These are phyloP conservation scores for Spatula clypeata DNA, from an alignment of 2,797 vertebrate species.

Conservation along the genomic window DNA sequence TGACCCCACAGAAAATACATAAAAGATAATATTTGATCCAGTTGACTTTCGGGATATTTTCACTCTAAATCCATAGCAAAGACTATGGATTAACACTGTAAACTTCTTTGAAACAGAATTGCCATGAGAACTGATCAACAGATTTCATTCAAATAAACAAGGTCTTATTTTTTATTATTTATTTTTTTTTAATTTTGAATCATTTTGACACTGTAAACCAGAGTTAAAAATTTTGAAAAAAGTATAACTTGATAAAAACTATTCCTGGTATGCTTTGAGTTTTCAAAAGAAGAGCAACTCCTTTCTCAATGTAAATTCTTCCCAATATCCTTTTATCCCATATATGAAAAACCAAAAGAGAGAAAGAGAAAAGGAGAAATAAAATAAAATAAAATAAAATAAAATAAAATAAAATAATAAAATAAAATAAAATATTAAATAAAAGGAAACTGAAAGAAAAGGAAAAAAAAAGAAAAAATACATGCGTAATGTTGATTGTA, in stretches of 20 bases:
- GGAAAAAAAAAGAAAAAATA: fast-evolving
- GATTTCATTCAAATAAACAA: background rate
- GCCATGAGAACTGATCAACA: background rate
- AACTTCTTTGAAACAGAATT: conserved; percentile 7
- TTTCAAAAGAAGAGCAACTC: background rate
- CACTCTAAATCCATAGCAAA: background rate
- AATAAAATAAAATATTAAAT: background rate
- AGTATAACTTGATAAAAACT: background rate
- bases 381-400: background rate
- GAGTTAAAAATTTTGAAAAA: background rate
- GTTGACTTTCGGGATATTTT: background rate
- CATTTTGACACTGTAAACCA: background rate
- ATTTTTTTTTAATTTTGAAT: background rate
- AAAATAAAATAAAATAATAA: background rate
- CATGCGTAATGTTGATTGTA: background rate
- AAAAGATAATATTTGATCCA: background rate
- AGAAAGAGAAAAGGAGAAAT: too few relatives aligned
- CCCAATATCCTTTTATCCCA: background rate
- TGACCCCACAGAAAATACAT: background rate
- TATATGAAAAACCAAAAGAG: background rate
- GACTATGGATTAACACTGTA: background rate
- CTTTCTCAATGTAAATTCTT: background rate
- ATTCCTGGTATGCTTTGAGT: background rate
- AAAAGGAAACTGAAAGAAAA: background rate
- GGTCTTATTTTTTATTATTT: background rate